Base-by-base conservation (phyloP, 2,888 invertebrate species). In the Leucoma salicis region DNA sequence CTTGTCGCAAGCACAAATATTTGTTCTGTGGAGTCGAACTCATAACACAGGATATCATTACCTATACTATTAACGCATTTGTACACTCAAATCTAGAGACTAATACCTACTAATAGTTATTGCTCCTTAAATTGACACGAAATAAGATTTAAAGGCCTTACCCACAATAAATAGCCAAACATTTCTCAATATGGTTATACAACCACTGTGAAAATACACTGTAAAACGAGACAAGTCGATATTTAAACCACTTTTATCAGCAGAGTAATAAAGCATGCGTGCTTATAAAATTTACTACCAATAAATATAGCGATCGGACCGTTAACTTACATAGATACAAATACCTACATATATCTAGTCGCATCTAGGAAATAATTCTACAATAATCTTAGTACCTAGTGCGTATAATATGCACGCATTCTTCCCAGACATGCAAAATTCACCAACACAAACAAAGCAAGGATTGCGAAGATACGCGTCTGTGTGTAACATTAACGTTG, bases 341-440 rank as follows among this genome's bases (percentile, higher is more conserved):
- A 63, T 47, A 53, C 47, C 53, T 52, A 54, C 54, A 53, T 56
- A 54, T 57, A 58, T 61, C 65, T 71, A 64, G 66, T 66, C 62
- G 66, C 77, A 79, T 86, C 86, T 86, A 87, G 86, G 87, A 87
- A 88, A 87, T 88, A 86, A 86, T 85, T 86, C 83, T 77, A 83
- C 87, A 84, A 89, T 87, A 88, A 61, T 88, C 84, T 85, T 78
- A 81, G 80, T 80, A 74, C 78, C 69, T 74, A 74, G 75, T 74
- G 78, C 77, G 79, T 79, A 79, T 69, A 63, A 72, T 70, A 78
- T 78, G 78, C 68, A 85, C 85, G 85, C 88, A 89, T 89, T 89
- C 88, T 85, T 88, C 86, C 71, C 85, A 70, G 70, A 88, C 88
- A 88, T 84, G 85, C 88, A 86, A 87, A 88, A 83, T 63, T 76